Evolutionary conservation across 2,888 invertebrate genomes (phyloP).

Genomic region (Caenorhabditis japonica): DNA sequence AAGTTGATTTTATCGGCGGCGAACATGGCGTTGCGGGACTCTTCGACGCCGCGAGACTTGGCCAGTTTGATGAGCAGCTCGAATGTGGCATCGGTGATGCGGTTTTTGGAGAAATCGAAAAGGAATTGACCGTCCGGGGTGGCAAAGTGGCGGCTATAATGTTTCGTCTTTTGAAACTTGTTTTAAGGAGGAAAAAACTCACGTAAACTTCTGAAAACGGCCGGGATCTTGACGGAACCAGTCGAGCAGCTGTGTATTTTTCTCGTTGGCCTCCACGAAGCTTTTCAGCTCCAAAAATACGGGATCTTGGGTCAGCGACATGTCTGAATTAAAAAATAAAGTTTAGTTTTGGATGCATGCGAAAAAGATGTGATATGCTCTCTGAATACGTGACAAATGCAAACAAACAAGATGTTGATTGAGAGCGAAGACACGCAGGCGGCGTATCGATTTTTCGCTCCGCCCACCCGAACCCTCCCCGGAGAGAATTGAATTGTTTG

Average conservation of each 20-base stretch:
- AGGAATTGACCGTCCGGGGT: conserved; percentile 93
- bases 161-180: not conserved
- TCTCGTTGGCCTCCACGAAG: conserved; percentile 84
- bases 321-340: conserved; percentile 13
- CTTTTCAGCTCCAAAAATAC: conserved; percentile 86
- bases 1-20: conserved; percentile 94
- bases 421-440: not conserved
- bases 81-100: conserved; percentile 86
- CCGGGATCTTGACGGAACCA: conserved; percentile 87
- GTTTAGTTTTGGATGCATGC: not conserved
- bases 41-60: conserved; percentile 85
- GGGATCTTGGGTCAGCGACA: conserved; percentile 57
- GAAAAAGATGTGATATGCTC: not conserved
- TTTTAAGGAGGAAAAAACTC: conserved; percentile 63
- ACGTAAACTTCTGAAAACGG: conserved; percentile 93
- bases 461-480: not conserved
- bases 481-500: conserved; percentile 5
- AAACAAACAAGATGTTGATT: conserved; percentile 10
- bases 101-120: conserved; percentile 96
- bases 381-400: conserved; percentile 35
- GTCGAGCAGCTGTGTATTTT: conserved; percentile 85
- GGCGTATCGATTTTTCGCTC: conserved; percentile 3
- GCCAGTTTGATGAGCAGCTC: conserved; percentile 86
- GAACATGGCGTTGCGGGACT: conserved; percentile 92
- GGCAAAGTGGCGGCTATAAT: conserved; percentile 83